Percentiles rank a stretch among this genome's conserved stretches.
These are phyloP conservation scores for Apamea sordens DNA, from an alignment of 2,888 invertebrate species.

Conservation along the genomic window DNA sequence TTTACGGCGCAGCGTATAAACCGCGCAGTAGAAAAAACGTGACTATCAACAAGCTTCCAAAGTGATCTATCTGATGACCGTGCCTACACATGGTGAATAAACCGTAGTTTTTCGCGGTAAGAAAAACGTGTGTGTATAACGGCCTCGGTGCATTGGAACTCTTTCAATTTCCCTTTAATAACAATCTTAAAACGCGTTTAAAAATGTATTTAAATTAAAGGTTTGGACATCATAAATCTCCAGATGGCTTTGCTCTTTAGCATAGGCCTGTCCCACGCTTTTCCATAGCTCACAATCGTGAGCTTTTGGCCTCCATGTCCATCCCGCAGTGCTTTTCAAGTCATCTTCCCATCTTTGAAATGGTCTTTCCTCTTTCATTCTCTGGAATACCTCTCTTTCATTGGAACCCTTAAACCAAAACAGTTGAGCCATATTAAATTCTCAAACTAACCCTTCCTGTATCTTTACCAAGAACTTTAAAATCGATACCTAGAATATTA, in stretches of 20 bases:
- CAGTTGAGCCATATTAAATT: not conserved
- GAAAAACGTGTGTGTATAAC: no score
- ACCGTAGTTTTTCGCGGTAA: no score
- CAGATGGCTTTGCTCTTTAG: not conserved
- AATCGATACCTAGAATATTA: conserved; percentile 32
- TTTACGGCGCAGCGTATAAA: no score
- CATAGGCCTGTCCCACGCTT: not conserved
- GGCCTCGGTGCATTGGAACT: no score
- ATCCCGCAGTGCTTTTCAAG: not conserved
- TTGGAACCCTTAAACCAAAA: not conserved
- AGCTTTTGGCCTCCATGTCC: not conserved
- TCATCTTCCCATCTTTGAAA: not conserved
- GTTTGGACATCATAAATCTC: not conserved
- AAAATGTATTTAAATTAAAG: not conserved
- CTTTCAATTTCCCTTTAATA: not conserved
- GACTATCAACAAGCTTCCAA: no score
- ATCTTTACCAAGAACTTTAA: conserved; percentile 39
- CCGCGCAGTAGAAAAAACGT: no score
- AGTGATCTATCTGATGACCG: no score
- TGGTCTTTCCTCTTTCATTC: not conserved
- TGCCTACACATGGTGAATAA: no score
- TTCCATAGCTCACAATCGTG: not conserved
- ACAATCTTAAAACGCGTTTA: not conserved
- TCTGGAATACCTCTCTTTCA: not conserved
- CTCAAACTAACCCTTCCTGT: conserved; percentile 20